Evolutionary conservation across 2,113 vertebrate species (phyloP).

Genomic region (Spilogale gracilis): DNA sequence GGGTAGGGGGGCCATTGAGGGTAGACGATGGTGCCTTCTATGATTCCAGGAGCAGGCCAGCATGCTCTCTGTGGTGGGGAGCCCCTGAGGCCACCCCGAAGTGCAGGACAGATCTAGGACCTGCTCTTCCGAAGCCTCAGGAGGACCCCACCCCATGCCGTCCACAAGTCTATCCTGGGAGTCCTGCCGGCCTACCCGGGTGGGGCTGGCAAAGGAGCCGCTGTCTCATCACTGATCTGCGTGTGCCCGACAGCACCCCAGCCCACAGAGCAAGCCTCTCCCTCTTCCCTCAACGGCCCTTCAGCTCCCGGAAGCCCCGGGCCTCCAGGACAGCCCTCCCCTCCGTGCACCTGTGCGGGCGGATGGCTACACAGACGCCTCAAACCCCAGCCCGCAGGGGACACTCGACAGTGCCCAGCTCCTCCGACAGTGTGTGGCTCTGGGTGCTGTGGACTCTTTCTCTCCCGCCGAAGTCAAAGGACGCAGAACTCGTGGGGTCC

Average conservation of each 20-base stretch:
- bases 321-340: neutral
- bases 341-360: neutral
- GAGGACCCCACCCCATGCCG: neutral
- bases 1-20: accelerated
- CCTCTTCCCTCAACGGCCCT: neutral
- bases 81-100: neutral
- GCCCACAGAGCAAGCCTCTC: neutral
- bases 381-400: neutral
- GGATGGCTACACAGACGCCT: neutral
- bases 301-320: too few species aligned
- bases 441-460: neutral
- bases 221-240: neutral
- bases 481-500: neutral
- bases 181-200: neutral
- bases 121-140: too few species aligned
- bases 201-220: neutral
- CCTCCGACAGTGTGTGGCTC: neutral
- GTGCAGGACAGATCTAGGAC: neutral
- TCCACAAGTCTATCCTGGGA: neutral
- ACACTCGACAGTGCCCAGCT: neutral
- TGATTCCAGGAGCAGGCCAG: neutral
- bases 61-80: accelerated
- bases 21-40: accelerated
- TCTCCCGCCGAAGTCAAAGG: neutral
- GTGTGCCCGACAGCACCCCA: too few species aligned